A percentile compares a stretch with the other conserved stretches of the same genome.
Conservation (phyloP, 2,797 vertebrate species). For the Parauchenoglanis punctatus region DNA sequence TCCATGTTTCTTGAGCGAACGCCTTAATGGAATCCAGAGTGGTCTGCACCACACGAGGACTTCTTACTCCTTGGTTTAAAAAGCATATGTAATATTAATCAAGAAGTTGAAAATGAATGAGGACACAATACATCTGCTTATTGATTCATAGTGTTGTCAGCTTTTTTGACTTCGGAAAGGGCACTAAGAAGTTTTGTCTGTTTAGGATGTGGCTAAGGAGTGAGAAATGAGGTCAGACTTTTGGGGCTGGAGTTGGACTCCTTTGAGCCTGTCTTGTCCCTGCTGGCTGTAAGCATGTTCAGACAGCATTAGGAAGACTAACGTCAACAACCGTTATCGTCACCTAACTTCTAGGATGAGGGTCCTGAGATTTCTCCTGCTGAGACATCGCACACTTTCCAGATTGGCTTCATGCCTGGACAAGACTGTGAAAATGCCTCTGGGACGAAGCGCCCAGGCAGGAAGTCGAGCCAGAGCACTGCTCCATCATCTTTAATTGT, state of each 20-base stretch:
- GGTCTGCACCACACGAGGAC: constrained; percentile 56
- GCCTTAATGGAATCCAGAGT: constrained; percentile 71
- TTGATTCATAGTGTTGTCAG: constrained; percentile 63
- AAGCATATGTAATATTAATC: constrained; percentile 74
- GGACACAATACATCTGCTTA: constrained; percentile 65
- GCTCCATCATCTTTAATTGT: constrained; percentile 43
- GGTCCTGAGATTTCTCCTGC: constrained; percentile 48
- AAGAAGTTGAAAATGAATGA: constrained; percentile 68
- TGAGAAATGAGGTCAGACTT: constrained; percentile 13
- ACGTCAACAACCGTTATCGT: constrained; percentile 59
- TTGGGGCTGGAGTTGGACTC: neutral
- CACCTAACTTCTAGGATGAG: constrained; percentile 53
- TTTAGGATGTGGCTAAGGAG: neutral
- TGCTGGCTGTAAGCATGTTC: constrained; percentile 31
- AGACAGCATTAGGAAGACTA: constrained; percentile 52
- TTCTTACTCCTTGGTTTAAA: constrained; percentile 58
- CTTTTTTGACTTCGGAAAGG: constrained; percentile 31
- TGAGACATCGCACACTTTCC: constrained; percentile 49
- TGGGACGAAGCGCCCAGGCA: constrained; percentile 32
- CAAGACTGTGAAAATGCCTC: constrained; percentile 36
- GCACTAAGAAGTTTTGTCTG: neutral
- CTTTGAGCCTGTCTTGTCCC: constrained; percentile 26
- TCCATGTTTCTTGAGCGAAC: constrained; percentile 63
- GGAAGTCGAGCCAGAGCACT: constrained; percentile 18
- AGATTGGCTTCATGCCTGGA: constrained; percentile 37